These are phyloP conservation scores for Ischnura elegans DNA, from an alignment of 2,888 invertebrate species.

Conservation along the genomic window DNA sequence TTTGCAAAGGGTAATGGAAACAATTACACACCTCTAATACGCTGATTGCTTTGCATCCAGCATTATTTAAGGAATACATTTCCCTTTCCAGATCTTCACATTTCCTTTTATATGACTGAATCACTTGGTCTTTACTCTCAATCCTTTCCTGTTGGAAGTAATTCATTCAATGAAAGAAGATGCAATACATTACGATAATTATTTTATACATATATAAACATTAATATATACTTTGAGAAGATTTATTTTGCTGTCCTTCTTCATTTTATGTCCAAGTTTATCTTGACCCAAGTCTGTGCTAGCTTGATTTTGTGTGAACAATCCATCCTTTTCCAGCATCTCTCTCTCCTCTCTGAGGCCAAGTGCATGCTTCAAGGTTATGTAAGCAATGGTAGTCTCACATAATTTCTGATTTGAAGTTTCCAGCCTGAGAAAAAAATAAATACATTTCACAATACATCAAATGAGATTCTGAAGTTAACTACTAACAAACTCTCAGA, in stretches of 20 bases:
- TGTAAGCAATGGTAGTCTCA: background rate
- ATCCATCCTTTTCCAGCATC: slow-evolving; percentile 36
- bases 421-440: background rate
- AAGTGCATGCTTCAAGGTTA: background rate
- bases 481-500: too few relatives aligned
- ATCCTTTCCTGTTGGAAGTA: background rate
- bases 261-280: background rate
- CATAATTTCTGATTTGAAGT: background rate
- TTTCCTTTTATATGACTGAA: background rate
- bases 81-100: background rate
- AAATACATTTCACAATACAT: background rate
- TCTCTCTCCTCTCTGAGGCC: slow-evolving; percentile 3
- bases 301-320: too few relatives aligned
- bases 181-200: background rate
- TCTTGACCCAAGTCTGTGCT: too few relatives aligned
- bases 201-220: too few relatives aligned
- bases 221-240: slow-evolving; percentile 29
- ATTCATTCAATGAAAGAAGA: background rate
- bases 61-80: background rate
- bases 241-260: background rate
- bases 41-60: too few relatives aligned
- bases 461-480: too few relatives aligned
- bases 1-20: too few relatives aligned
- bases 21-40: too few relatives aligned
- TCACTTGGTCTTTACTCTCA: background rate